Evolutionary conservation across 2,888 invertebrate genomes (phyloP), one percentile per base, ranked within the genome.

Genomic region (Eupithecia abbreviata): DNA sequence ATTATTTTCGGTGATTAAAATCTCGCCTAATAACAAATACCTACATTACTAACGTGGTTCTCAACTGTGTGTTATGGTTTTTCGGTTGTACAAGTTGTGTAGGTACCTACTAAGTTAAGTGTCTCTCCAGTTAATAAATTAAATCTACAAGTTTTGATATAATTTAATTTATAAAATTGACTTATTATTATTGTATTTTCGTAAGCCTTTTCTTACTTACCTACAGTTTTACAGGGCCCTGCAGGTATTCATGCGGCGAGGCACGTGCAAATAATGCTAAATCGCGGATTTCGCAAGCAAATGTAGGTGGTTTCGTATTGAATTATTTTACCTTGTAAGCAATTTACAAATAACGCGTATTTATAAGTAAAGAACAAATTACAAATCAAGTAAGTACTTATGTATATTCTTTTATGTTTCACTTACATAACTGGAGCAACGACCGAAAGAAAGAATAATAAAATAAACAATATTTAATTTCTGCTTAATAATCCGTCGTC

Each of bases 251-350:
- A 74, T 69, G 51, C 49, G n/a, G 71, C 13, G 51, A 9, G 62
- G 72, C 76, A 78, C 76, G 78, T 78, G 76, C 76, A 78, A 78
- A 76, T 72, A 72, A 74, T 76, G 75, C 75, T 66, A 76, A 76
- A 73, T 78, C 73, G 51, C 62, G 70, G 69, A 70, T 76, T 78
- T 78, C 70, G 74, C 78, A 74, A 72, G 65, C 68, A 55, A 74
- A 78, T 74, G 72, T 78, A 74, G 78, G 75, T 75, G 75, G 77
- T 78, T 73, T 76, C 78, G 58, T 74, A 72, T 78, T 73, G 55
- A 72, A 75, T 42, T 70, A 69, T 70, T 77, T 73, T 70, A 74
- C 74, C 55, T 69, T 69, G 70, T 72, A 68, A 77, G 79, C 77
- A 79, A 70, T 70, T 71, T 71, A n/a, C 67, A 70, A 71, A 74